These are phyloP conservation scores for Cynopterus brachyotis DNA, from an alignment of 2,113 vertebrate genomes.

Conservation along the genomic window DNA sequence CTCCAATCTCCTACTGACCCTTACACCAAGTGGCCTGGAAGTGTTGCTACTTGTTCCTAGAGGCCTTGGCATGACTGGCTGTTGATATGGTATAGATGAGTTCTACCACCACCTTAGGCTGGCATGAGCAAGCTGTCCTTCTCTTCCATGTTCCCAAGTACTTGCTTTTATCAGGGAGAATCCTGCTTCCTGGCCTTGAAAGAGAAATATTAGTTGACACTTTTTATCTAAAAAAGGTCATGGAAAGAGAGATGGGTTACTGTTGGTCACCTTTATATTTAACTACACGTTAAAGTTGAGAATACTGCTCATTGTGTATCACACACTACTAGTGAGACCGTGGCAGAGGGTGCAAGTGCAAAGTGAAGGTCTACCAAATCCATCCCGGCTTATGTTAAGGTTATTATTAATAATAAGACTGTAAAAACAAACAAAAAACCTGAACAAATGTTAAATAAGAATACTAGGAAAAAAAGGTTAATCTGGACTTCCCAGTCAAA, in stretches of 20 bases:
- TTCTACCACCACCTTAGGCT: not conserved
- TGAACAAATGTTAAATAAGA: not conserved
- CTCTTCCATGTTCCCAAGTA: not conserved
- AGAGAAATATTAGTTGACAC: not conserved
- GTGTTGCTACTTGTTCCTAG: not conserved
- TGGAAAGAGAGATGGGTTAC: not conserved
- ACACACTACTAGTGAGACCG: not conserved
- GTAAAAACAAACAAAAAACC: not conserved
- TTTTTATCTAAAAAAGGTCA: not conserved
- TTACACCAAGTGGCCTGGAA: not conserved
- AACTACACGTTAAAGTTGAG: not conserved
- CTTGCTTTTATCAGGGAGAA: not conserved
- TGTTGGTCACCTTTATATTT: not conserved
- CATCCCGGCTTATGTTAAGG: not conserved
- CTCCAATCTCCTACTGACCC: not conserved
- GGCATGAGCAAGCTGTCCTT: not conserved
- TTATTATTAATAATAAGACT: not conserved
- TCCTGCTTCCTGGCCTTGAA: not conserved
- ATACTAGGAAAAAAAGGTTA: not conserved
- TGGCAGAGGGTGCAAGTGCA: not conserved
- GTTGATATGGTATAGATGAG: fast-evolving
- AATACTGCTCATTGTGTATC: not conserved
- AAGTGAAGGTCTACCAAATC: not conserved
- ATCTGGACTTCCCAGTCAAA: not conserved
- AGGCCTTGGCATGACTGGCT: not conserved